Base-by-base conservation (phyloP, 2,797 vertebrate species). In the Gobio occitaniae region DNA sequence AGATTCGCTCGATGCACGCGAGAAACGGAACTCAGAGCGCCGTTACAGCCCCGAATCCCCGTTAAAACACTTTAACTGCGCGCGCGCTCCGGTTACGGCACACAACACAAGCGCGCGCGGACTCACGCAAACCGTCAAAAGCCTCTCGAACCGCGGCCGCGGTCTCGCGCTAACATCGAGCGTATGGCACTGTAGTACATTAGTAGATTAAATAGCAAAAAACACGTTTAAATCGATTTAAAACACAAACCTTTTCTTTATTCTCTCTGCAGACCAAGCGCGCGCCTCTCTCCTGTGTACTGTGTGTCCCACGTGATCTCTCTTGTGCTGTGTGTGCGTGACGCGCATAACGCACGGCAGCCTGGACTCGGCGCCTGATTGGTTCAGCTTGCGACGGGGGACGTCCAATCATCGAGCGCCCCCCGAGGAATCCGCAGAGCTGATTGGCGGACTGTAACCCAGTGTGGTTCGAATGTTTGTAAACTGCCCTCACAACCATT, bases 131-230 rank as follows among this genome's bases (percentile, higher is more conserved):
- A 32, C 1, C 66, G n/a, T 4, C 4, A 3, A 56, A 61, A 61
- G 0, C 3, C 52, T 19, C 17, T 6, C 10, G 61, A 41, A 25
- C 13, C 2, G 36, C 75, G 0, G 0, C 10, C 11, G 0, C 29
- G 0, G 15, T 36, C 29, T 2, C 1, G n/a, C 0, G 6, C 1
- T 1, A 1, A 21, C 2, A 0, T 29, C 50, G 0, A 0, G 3
- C 36, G 9, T 0, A 1, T 1, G 25, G 3, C 0, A 16, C 6
- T 21, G 38, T 0, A n/a, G 5, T 5, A 69, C 9, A 9, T 1
- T 3, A 5, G 21, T 0, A 4, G 9, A 0, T 16, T n/a, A 25
- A 3, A 29, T 2, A 0, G 12, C 3, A 15, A 1, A 19, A 21
- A 3, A 1, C 10, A 1, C 2, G 2, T 15, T 72, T n/a, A 19